Percentiles rank a stretch among this genome's conserved stretches.
phyloP scores from a whole-genome alignment of 2,113 vertebrate species.

The Lanius ludovicianus region DNA sequence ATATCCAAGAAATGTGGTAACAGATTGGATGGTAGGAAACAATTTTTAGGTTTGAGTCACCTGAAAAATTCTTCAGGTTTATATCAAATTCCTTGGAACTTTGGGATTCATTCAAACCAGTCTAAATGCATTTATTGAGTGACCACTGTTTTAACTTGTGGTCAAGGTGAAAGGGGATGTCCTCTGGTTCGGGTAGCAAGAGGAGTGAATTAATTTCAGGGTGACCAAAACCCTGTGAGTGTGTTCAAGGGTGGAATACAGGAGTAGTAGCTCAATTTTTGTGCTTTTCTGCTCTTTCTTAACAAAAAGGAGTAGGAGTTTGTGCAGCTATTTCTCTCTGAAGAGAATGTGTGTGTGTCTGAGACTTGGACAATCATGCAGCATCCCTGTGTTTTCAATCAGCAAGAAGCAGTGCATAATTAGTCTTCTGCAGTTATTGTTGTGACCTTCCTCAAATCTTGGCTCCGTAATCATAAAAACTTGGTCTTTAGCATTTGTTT shows the following conservation, averaged over 20 bases:
- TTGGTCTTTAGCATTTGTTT: background rate
- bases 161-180: background rate
- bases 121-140: background rate
- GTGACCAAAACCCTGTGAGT: background rate
- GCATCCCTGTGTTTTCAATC: background rate
- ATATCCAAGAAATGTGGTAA: background rate
- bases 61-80: background rate
- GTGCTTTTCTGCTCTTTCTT: background rate
- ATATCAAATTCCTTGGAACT: background rate
- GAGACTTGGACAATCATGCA: background rate
- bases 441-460: constrained; percentile 1
- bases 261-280: background rate
- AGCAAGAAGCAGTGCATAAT: background rate
- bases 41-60: background rate
- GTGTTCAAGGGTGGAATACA: background rate
- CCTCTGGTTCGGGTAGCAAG: background rate
- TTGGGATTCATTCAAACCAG: background rate
- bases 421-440: background rate
- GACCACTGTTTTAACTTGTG: background rate
- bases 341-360: background rate
- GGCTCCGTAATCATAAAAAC: background rate
- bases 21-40: background rate
- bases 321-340: background rate
- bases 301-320: background rate
- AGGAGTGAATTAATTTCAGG: background rate